Evolutionary conservation across 2,797 vertebrate species (phyloP).

Genomic region (Lindbergichthys nudifrons): DNA sequence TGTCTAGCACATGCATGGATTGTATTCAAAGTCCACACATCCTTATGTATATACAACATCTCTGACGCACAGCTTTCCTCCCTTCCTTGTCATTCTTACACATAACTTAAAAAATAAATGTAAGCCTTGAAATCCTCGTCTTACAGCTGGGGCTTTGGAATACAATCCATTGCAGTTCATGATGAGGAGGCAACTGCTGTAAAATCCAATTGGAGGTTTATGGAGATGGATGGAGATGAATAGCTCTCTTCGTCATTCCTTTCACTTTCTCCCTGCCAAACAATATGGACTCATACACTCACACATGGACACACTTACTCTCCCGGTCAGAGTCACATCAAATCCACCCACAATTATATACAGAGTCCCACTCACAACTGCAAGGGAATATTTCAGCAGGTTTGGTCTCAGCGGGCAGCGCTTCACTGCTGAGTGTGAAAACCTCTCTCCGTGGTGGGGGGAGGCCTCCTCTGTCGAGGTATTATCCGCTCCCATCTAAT

Average conservation of each 20-base stretch:
- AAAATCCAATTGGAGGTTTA: slow-evolving; percentile 70
- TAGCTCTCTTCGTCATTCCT: slow-evolving; percentile 30
- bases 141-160: slow-evolving; percentile 56
- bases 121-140: slow-evolving; percentile 64
- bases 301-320: slow-evolving; percentile 36
- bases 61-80: slow-evolving; percentile 28
- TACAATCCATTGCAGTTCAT: slow-evolving; percentile 57
- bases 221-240: slow-evolving; percentile 61
- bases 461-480: slow-evolving; percentile 69
- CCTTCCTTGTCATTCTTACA: slow-evolving; percentile 31
- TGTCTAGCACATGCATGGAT: slow-evolving; percentile 4
- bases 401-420: slow-evolving; percentile 68
- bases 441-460: slow-evolving; percentile 60
- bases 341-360: slow-evolving; percentile 64
- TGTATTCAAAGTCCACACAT: slow-evolving; percentile 25
- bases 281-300: slow-evolving; percentile 3
- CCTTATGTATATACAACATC: slow-evolving; percentile 37
- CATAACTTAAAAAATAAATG: slow-evolving; percentile 41
- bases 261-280: slow-evolving; percentile 18
- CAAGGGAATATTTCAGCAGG: slow-evolving; percentile 55
- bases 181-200: slow-evolving; percentile 70
- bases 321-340: slow-evolving; percentile 45
- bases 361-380: slow-evolving; percentile 44
- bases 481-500: slow-evolving; percentile 77
- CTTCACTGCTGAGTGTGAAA: slow-evolving; percentile 68